These are phyloP conservation scores for Drosophila gunungcola DNA, from an alignment of 1,140 invertebrate genomes.

Conservation along the genomic window DNA sequence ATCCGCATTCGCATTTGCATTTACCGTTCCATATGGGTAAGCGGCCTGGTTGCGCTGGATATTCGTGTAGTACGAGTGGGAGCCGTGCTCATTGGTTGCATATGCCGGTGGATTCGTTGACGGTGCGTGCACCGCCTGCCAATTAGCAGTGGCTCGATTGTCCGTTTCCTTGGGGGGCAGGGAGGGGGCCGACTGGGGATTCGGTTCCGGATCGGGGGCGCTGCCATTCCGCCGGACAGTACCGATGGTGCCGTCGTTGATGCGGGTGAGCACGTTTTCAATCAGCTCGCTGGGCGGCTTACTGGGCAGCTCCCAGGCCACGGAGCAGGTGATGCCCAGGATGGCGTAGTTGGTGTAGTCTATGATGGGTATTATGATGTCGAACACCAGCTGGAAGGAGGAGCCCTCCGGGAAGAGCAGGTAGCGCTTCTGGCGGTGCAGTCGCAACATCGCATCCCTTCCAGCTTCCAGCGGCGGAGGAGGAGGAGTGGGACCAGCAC, in stretches of 20 bases:
- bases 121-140: conserved; percentile 61
- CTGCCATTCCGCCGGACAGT: conserved; percentile 68
- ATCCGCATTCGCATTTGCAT: conserved; percentile 42
- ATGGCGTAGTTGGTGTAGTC: conserved; percentile 86
- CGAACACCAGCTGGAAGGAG: conserved; percentile 88
- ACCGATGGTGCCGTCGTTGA: conserved; percentile 78
- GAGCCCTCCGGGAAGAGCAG: conserved; percentile 92
- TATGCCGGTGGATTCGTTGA: conserved; percentile 45
- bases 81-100: conserved; percentile 52
- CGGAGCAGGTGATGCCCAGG: conserved; percentile 89
- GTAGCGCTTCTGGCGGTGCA: conserved; percentile 87
- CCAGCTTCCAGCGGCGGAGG: neutral
- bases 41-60: conserved; percentile 34
- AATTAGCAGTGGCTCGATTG: conserved; percentile 55
- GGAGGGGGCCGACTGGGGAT: conserved; percentile 1
- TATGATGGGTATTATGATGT: conserved; percentile 80
- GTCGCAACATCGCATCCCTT: conserved; percentile 44
- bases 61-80: conserved; percentile 65
- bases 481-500: neutral
- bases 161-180: conserved; percentile 2
- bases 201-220: conserved; percentile 14
- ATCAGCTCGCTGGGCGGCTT: conserved; percentile 85
- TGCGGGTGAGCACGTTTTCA: conserved; percentile 74
- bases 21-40: conserved; percentile 74
- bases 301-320: conserved; percentile 90